These are phyloP conservation scores for Gnathonemus echidnorhynchus DNA, from an alignment of 2,113 vertebrate genomes.

Conservation along the genomic window DNA sequence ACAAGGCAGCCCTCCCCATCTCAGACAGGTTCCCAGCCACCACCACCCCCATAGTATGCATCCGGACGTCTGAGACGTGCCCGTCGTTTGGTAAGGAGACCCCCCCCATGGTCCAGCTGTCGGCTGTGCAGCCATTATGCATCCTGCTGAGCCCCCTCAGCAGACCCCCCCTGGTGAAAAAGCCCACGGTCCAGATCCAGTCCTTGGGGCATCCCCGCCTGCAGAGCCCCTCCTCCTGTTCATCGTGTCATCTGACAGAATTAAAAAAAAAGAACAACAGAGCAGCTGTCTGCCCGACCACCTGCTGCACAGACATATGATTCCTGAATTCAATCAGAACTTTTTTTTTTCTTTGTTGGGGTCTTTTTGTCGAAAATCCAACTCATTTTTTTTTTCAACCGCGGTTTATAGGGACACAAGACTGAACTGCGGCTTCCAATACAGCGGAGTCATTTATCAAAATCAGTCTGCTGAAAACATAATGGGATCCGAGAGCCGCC, in stretches of 20 bases:
- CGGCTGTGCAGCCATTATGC: background rate
- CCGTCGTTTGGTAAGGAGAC: background rate
- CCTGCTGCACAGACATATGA: background rate
- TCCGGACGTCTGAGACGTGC: background rate
- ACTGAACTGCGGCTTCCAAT: constrained; percentile 35
- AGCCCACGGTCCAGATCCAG: background rate
- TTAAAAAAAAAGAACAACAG: background rate
- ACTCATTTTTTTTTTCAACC: background rate
- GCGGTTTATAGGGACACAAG: background rate
- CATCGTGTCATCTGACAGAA: background rate
- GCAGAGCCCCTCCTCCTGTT: background rate
- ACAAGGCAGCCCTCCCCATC: background rate
- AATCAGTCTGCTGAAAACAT: constrained; percentile 20
- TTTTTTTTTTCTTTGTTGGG: background rate
- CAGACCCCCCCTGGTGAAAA: background rate
- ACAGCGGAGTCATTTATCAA: constrained; percentile 22
- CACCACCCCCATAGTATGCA: background rate
- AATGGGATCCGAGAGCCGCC: constrained; percentile 23
- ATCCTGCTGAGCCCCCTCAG: background rate
- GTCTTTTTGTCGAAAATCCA: background rate
- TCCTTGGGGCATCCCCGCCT: background rate
- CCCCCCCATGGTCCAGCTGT: background rate
- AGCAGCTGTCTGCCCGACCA: background rate
- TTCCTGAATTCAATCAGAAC: background rate
- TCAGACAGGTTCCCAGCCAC: background rate